phyloP scores from a whole-genome alignment of 2,888 invertebrate genomes.

The Sylvicola fuscatus region DNA sequence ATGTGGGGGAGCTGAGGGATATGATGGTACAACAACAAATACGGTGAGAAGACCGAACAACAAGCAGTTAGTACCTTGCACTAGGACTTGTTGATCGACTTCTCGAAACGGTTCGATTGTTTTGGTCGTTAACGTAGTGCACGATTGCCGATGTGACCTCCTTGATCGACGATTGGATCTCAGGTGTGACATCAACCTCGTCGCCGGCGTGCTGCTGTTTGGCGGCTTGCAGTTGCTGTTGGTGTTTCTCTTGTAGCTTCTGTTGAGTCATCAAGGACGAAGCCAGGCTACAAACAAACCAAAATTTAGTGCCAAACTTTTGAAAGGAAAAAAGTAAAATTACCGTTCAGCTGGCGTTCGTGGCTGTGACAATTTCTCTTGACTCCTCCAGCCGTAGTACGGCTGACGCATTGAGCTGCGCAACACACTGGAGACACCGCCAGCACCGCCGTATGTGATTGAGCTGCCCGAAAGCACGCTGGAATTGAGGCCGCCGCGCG shows the following conservation, averaged over 20 bases:
- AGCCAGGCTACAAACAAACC: constrained; percentile 31
- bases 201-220: constrained; percentile 16
- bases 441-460: constrained; percentile 17
- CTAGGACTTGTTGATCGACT: constrained; percentile 25
- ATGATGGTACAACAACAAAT: no score
- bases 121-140: constrained; percentile 64
- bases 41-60: no score
- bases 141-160: constrained; percentile 86
- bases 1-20: no score
- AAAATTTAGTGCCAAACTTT: not conserved
- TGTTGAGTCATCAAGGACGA: constrained; percentile 36
- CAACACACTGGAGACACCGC: constrained; percentile 27
- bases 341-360: constrained; percentile 70
- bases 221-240: constrained; percentile 17
- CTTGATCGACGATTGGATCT: constrained; percentile 71
- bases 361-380: constrained; percentile 59
- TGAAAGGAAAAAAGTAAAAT: constrained; percentile 6
- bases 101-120: constrained; percentile 28
- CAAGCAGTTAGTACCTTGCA: constrained; percentile 17
- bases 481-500: constrained; percentile 30
- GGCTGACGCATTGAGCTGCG: constrained; percentile 57
- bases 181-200: constrained; percentile 26
- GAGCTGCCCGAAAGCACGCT: constrained; percentile 39
- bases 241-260: constrained; percentile 13
- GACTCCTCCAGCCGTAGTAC: constrained; percentile 76